phyloP scores from a whole-genome alignment of 2,113 vertebrate species.

The Mobula birostris region DNA sequence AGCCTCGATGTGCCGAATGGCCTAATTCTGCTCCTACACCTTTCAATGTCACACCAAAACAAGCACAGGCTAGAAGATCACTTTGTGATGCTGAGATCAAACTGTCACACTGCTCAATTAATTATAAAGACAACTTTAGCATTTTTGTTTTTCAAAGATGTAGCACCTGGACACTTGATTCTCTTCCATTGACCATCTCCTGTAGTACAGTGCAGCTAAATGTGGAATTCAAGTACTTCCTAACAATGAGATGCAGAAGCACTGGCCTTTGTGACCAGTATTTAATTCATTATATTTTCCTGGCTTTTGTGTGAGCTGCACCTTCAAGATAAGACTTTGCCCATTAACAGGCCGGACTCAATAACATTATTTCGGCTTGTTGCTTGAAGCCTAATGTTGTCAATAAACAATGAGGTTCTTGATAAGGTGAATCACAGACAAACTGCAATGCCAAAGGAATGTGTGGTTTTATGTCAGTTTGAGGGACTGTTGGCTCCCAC shows the following conservation, averaged over 20 bases:
- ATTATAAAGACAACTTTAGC: neutral
- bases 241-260: neutral
- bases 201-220: neutral
- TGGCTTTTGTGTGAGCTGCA: slow-evolving; percentile 26
- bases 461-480: slow-evolving; percentile 36
- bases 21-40: no score
- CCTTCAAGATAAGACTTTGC: slow-evolving; percentile 49
- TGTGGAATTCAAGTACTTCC: neutral
- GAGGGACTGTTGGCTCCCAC: slow-evolving; percentile 43
- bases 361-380: slow-evolving; percentile 42
- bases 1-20: no score
- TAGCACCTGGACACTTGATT: neutral
- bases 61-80: neutral
- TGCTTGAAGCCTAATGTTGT: slow-evolving; percentile 43
- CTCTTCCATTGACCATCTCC: neutral
- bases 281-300: neutral
- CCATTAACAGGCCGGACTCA: slow-evolving; percentile 43
- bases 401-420: slow-evolving; percentile 45
- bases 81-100: neutral
- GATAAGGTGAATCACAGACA: slow-evolving; percentile 45
- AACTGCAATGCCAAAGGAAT: slow-evolving; percentile 40
- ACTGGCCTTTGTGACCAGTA: neutral
- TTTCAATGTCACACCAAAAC: neutral
- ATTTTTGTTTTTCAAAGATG: neutral
- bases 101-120: neutral